Conservation (phyloP, 2,797 vertebrate species). For the Sebastes reedi region DNA sequence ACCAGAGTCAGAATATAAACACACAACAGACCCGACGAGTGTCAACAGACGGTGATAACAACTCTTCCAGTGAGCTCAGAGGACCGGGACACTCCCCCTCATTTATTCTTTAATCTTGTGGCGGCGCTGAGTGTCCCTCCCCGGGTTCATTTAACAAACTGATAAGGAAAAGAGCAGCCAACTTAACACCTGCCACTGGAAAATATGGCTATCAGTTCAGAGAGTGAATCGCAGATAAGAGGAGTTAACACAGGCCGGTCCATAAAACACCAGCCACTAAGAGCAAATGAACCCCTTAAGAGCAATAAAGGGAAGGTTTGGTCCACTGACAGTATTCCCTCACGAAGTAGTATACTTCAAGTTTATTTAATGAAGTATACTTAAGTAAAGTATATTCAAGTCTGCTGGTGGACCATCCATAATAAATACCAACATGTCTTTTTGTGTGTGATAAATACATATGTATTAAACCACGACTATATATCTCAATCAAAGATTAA, state of each 20-base stretch:
- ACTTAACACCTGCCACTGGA: background rate
- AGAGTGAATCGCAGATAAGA: background rate
- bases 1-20: background rate
- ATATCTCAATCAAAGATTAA: no score
- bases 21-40: background rate
- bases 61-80: background rate
- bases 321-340: no score
- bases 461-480: no score
- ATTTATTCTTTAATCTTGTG: background rate
- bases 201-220: background rate
- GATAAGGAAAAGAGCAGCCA: background rate
- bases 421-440: no score
- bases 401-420: no score
- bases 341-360: no score
- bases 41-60: background rate
- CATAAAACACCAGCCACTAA: background rate
- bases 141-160: background rate
- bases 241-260: background rate
- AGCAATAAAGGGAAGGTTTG: no score
- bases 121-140: background rate
- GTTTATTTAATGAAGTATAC: no score
- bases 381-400: no score
- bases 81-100: background rate
- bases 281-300: no score
- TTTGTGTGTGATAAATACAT: no score